Evolutionary conservation across 1,140 invertebrate genomes (phyloP), one percentile per base, ranked within the genome.

Genomic region (Zaprionus kolodkinae): DNA sequence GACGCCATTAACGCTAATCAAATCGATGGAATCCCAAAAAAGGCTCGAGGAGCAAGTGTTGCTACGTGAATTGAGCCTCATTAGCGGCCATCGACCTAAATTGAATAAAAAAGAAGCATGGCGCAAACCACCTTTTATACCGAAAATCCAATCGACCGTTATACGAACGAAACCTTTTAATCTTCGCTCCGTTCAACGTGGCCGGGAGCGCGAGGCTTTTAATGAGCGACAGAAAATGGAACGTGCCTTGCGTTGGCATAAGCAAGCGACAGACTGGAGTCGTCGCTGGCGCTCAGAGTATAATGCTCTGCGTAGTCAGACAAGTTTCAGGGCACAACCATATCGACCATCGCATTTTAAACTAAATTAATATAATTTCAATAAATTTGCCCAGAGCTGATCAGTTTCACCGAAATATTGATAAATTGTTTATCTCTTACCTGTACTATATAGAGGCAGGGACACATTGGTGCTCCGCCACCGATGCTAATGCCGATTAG

Each of bases 401-500:
- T 13, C 12, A 35, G 33, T 10, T 35, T 7, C 33, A 35, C 33
- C 33, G 33, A 35, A 35, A 9, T 9, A 35, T 35, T 35, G 33
- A 10, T 21, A 21, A 21, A 21, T 21, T 21, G 21, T n/a, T n/a
- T n/a, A 35, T 35, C 6, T 35, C 45, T 86, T 73, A 99, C 97
- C 95, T 98, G 96, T 12, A 99, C 99, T 81, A 99, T 98, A 93
- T 99, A 99, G 1, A 99, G 93, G 93, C 99, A 99, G 0, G 98
- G 98, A 93, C 99, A 99, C 55, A 97, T 94, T 1, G 98, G 98
- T 0, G 98, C 97, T 57, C 99, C 99, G 11, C 98, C 98, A 3
- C 99, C 99, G 72, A 99, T 99, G 92, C 97, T 99, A 66, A 99
- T 99, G 2, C 99, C 99, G 81, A 99, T 99, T 17, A 99, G 93